phyloP scores from a whole-genome alignment of 2,797 vertebrate genomes.

The Tauraco hartlaubi region DNA sequence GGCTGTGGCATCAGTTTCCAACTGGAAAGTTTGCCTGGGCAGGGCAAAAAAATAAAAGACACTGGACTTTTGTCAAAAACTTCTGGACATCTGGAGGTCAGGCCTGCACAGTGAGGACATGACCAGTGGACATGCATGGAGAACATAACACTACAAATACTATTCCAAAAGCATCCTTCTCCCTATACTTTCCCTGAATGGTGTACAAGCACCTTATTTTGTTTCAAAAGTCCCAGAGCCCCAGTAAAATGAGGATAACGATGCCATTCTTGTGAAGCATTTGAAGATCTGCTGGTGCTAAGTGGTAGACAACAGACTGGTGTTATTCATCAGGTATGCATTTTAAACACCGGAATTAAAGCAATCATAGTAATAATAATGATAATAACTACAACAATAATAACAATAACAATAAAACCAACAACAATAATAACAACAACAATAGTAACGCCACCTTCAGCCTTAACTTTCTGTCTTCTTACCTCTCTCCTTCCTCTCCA shows the following conservation, averaged over 20 bases:
- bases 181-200: neutral
- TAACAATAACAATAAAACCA: neutral
- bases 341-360: neutral
- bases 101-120: neutral
- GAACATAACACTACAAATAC: neutral
- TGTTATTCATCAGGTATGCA: neutral
- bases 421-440: neutral
- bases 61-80: slow-evolving; percentile 45
- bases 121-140: neutral
- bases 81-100: slow-evolving; percentile 52
- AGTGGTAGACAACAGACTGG: neutral
- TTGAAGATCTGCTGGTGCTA: neutral
- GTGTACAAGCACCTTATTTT: neutral
- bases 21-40: slow-evolving; percentile 54
- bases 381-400: neutral
- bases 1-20: slow-evolving; percentile 65
- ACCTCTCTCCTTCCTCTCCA: neutral
- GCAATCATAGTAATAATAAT: neutral
- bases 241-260: neutral
- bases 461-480: neutral
- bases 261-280: neutral
- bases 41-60: neutral
- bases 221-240: neutral
- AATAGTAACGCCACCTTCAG: neutral
- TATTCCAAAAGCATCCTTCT: neutral